phyloP scores from a whole-genome alignment of 2,888 invertebrate genomes.

The Thereva unica region DNA sequence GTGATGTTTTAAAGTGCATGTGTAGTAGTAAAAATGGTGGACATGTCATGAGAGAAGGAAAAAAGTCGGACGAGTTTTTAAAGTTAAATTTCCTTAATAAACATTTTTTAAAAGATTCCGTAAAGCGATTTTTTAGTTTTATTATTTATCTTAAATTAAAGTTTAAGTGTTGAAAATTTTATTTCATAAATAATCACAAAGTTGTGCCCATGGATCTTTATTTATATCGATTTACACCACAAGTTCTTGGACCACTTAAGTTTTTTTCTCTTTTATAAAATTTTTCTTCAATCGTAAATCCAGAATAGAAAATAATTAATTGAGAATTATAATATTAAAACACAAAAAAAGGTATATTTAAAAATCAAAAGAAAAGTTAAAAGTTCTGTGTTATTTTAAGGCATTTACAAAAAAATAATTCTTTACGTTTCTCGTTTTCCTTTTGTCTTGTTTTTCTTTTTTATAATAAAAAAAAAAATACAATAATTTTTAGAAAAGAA shows the following conservation, averaged over 20 bases:
- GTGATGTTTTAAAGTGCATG: conserved; percentile 4
- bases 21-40: conserved; percentile 45
- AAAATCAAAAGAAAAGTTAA: background rate
- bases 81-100: conserved; percentile 19
- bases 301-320: no score
- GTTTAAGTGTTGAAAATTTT: background rate
- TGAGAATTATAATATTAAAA: no score
- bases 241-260: conserved; percentile 18
- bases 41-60: conserved; percentile 48
- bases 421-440: background rate
- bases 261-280: conserved; percentile 7
- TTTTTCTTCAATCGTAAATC: background rate
- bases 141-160: conserved; percentile 7
- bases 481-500: background rate
- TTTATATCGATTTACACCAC: conserved; percentile 26
- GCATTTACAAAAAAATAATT: background rate
- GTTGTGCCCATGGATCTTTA: conserved; percentile 24
- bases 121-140: conserved; percentile 6
- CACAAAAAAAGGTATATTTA: no score
- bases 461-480: background rate
- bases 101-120: background rate
- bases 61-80: conserved; percentile 17
- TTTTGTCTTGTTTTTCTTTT: conserved; percentile 8
- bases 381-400: background rate
- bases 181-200: conserved; percentile 1